phyloP scores from a whole-genome alignment of 2,113 vertebrate genomes.

The Xiphophorus maculatus region DNA sequence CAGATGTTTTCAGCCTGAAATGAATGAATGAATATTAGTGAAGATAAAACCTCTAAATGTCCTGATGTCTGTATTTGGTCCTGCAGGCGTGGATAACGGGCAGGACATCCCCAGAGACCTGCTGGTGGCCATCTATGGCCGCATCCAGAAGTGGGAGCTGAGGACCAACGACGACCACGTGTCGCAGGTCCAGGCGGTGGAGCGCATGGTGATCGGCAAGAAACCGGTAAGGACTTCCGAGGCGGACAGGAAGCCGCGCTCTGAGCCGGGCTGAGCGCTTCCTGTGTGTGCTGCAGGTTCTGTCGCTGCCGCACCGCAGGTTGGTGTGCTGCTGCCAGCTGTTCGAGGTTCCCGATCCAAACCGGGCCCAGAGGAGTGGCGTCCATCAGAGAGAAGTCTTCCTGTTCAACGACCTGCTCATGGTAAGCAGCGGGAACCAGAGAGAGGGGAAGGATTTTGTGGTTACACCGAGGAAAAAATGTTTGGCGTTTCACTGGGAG shows the following conservation, averaged over 20 bases:
- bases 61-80: background rate
- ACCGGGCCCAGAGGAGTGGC: conserved; percentile 89
- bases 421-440: conserved; percentile 78
- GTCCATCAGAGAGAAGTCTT: conserved; percentile 96
- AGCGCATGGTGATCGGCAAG: conserved; percentile 96
- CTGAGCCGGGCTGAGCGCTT: background rate
- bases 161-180: conserved; percentile 97
- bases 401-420: conserved; percentile 96
- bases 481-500: too few relatives aligned
- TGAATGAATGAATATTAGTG: too few relatives aligned
- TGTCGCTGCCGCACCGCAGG: conserved; percentile 91
- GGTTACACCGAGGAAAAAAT: too few relatives aligned
- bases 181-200: conserved; percentile 94
- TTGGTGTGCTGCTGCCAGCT: conserved; percentile 96
- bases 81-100: conserved; percentile 92
- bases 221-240: conserved; percentile 85
- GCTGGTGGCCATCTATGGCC: conserved; percentile 93
- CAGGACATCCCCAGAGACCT: conserved; percentile 95
- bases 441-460: background rate
- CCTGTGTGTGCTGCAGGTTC: conserved; percentile 77
- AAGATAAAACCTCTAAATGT: too few relatives aligned
- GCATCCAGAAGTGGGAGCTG: conserved; percentile 94
- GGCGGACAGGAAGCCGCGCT: too few relatives aligned
- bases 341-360: conserved; percentile 94
- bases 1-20: too few relatives aligned